Percentiles rank a stretch among this genome's conserved stretches.
Conservation (phyloP, 2,888 invertebrate species). For the Macroteleia sp. region DNA sequence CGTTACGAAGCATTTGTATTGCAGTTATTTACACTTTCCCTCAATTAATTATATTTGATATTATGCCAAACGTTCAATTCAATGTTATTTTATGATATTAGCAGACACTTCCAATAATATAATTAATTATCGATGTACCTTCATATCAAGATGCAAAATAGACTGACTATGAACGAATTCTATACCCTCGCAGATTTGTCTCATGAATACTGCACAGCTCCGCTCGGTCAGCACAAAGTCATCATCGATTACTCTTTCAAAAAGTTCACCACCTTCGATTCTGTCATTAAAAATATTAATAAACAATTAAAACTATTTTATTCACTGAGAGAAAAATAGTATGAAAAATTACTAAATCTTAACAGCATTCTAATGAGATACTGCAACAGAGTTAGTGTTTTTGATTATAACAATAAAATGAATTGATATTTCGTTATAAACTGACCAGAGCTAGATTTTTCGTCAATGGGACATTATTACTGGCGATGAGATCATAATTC, state of each 20-base stretch:
- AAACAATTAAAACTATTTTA: no score
- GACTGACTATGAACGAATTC: constrained; percentile 98
- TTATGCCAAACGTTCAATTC: constrained; percentile 30
- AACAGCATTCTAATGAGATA: no score
- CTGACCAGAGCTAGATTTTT: no score
- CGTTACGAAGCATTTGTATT: constrained; percentile 43
- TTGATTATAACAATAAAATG: no score
- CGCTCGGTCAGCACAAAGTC: constrained; percentile 98
- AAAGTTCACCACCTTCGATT: constrained; percentile 98
- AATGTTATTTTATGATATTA: constrained; percentile 28
- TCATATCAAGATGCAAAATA: constrained; percentile 98
- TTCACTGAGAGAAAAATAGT: no score
- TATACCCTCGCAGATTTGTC: constrained; percentile 99
- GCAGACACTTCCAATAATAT: no score
- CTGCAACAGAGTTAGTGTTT: no score
- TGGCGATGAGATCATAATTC: no score
- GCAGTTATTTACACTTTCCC: constrained; percentile 43
- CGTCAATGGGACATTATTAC: no score
- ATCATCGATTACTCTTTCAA: constrained; percentile 99
- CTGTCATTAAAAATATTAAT: no score
- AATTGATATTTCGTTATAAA: no score
- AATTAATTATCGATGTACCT: constrained; percentile 86
- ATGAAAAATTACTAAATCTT: no score
- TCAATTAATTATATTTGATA: constrained; percentile 39
- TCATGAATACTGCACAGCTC: constrained; percentile 97